Evolutionary conservation across 2,888 invertebrate genomes (phyloP), one percentile per base, ranked within the genome.

Genomic region (Trilocha varians): DNA sequence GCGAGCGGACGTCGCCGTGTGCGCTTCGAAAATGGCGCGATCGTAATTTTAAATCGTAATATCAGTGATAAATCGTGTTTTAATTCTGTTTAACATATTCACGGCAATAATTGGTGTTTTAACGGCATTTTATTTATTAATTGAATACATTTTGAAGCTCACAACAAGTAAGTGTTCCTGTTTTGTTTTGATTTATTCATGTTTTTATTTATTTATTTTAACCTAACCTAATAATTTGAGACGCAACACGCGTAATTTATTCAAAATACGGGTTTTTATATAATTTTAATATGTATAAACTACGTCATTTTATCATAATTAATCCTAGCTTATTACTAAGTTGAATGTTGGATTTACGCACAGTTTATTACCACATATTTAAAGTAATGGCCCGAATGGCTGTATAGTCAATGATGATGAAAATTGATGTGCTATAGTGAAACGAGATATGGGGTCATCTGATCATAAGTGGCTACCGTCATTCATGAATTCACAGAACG

Each of bases 181-280:
- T 9, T 25, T 25, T 25, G 3, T 25, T 1, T 25, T 25, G 6
- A 9, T 11, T 25, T 18, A 8, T 18, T 6, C 5, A 18, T 18
- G 18, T 18, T 18, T 18, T 18, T n/a, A 6, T 18, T 18, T 18
- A 18, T 18, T 18, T 8, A 5, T 25, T 25, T 2, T 25, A 25
- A 2, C 8, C 25, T 3, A 11, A 25, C 2, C 4, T 25, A 25
- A 25, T 11, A 25, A 25, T 2, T 25, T 4, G 11, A 25, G 11
- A 9, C 25, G 25, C 25, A 11, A 25, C 25, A 6, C 25, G 25
- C 11, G 6, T 25, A 25, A 25, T 25, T 6, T 25, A 25, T 25
- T 34, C 39, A 43, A 40, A 40, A 40, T 38, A 43, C 40, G 13
- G 43, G 34, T 40, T 43, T 40, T 37, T 38, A n/a, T n/a, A n/a